Base-by-base conservation (phyloP, 2,888 invertebrate species). In the Aquatica leii region DNA sequence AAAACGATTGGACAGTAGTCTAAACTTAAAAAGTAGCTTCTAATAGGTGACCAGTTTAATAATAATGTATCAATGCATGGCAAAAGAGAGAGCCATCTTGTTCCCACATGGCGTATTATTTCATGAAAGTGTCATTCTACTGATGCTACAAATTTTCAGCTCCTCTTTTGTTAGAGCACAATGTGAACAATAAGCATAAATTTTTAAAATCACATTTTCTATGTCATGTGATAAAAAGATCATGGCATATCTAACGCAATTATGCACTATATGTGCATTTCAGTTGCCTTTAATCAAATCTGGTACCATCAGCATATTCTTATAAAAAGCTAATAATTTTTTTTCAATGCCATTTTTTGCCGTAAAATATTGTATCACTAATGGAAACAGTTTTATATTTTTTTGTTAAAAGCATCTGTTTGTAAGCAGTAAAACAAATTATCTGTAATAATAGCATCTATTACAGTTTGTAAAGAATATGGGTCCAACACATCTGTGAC, bases 221-320 rank as follows among this genome's bases (percentile, higher is more conserved):
- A 67, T 49, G 56, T 69, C 66, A 62, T 37, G 48, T n/a, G 55
- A 41, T 40, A 68, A 62, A 51, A n/a, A 62, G 52, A 35, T 48
- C 67, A 65, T 68, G 15, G 68, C 69, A 68, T 65, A 55, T 52
- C 59, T 70, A n/a, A n/a, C n/a, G n/a, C n/a, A n/a, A 35, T 71
- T 71, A 52, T 71, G 69, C 14, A n/a, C n/a, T n/a, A n/a, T n/a
- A n/a, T n/a, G n/a, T n/a, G n/a, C 70, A 59, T 69, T 67, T 62
- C n/a, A n/a, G 15, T 43, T n/a, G 1, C 43, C 12, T 43, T 43
- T 40, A 20, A 50, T 50, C 24, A 50, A n/a, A 20, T 21, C 31
- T 31, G 31, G 24, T 69, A 8, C 58, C 65, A 69, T 69, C 43
- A 53, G 69, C 69, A 37, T 57, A 55, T 35, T 69, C n/a, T n/a